Conservation (phyloP, 2,113 vertebrate genomes). For the Semicossyphus pulcher region DNA sequence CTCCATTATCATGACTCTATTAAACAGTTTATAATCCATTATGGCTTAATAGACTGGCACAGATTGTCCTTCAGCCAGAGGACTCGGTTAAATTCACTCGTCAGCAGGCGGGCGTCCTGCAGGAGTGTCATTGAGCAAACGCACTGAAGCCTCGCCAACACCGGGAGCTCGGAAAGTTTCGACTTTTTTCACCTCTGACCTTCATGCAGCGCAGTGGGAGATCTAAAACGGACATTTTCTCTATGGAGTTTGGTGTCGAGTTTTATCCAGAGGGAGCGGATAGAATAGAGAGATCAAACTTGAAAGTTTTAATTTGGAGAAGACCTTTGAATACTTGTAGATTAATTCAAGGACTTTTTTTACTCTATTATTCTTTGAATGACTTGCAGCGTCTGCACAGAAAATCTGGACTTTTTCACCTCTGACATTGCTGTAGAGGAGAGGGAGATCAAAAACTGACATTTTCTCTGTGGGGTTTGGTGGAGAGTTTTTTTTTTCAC, state of each 20-base stretch:
- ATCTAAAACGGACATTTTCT: background rate
- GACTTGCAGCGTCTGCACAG: no score
- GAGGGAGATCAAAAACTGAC: background rate
- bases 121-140: constrained; percentile 24
- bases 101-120: constrained; percentile 35
- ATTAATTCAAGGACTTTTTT: no score
- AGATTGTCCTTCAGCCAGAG: constrained; percentile 48
- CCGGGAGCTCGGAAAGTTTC: background rate
- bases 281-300: no score
- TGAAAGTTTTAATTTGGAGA: no score
- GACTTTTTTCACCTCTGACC: constrained; percentile 26
- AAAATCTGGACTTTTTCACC: background rate
- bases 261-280: background rate
- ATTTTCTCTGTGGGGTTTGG: no score
- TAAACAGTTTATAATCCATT: constrained; percentile 37
- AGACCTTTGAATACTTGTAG: no score
- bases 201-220: background rate
- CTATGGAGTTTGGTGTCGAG: background rate
- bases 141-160: background rate
- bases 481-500: no score
- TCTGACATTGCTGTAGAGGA: constrained; percentile 5
- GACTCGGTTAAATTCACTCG: constrained; percentile 19
- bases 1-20: constrained; percentile 39
- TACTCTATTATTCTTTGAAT: no score
- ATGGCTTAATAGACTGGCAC: constrained; percentile 19